A percentile compares a stretch with the other conserved stretches of the same genome.
These are phyloP conservation scores for Chionis minor DNA, from an alignment of 2,113 vertebrate species.

Conservation along the genomic window DNA sequence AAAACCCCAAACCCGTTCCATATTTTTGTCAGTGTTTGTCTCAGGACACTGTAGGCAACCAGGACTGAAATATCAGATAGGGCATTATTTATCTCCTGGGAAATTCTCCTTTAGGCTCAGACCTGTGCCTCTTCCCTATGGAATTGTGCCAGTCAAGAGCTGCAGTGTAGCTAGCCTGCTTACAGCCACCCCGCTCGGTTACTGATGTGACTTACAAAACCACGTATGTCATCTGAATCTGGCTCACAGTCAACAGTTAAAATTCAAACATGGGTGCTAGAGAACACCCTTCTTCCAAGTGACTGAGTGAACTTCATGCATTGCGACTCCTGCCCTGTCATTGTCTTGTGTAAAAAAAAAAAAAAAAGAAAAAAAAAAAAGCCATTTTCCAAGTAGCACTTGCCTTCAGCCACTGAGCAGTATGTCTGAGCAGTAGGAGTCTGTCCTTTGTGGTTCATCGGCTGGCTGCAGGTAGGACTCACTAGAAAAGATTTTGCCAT, in stretches of 20 bases:
- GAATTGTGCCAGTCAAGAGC: background rate
- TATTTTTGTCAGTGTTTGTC: background rate
- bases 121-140: background rate
- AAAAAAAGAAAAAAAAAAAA: background rate
- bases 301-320: background rate
- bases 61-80: background rate
- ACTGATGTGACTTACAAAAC: background rate
- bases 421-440: no score
- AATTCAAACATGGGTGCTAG: background rate
- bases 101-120: constrained; percentile 6
- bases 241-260: constrained; percentile 17
- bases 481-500: background rate
- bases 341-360: background rate
- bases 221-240: background rate
- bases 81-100: background rate
- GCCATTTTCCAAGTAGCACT: background rate
- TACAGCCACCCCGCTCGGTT: background rate
- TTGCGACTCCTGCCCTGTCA: background rate
- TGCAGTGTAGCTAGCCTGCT: background rate
- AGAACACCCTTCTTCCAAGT: background rate
- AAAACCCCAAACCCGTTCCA: background rate
- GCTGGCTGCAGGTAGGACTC: background rate
- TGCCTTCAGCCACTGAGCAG: background rate
- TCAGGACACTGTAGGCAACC: background rate
- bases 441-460: background rate